phyloP scores from a whole-genome alignment of 2,888 invertebrate genomes.

The Drosophila lacicola region DNA sequence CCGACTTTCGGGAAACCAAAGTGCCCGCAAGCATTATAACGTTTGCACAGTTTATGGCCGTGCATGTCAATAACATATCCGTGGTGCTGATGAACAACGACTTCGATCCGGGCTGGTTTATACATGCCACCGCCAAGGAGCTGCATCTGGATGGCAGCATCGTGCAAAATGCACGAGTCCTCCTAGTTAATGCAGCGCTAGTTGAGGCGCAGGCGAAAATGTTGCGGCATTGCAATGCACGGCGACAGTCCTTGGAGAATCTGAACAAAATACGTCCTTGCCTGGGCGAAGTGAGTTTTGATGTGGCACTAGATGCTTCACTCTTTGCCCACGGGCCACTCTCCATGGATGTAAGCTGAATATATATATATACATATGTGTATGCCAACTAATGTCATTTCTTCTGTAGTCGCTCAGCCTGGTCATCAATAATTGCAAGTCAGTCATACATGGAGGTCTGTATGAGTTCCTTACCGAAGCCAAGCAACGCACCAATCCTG shows the following conservation, averaged over 20 bases:
- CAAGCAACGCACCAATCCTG: conserved; percentile 80
- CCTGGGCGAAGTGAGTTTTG: conserved; percentile 90
- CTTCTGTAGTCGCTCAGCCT: conserved; percentile 83
- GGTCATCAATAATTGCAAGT: conserved; percentile 85
- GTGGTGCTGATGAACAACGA: conserved; percentile 87
- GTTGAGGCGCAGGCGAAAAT: conserved; percentile 87
- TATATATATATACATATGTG: not conserved
- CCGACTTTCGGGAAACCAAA: conserved; percentile 91
- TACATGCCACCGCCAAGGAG: conserved; percentile 90
- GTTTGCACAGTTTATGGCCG: conserved; percentile 95
- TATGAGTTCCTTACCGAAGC: conserved; percentile 86
- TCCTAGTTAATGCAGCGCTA: conserved; percentile 90
- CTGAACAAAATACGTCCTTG: conserved; percentile 87
- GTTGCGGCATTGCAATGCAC: conserved; percentile 82
- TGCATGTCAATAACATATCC: conserved; percentile 91
- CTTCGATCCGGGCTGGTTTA: conserved; percentile 89
- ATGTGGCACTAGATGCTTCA: conserved; percentile 91
- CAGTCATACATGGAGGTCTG: conserved; percentile 86
- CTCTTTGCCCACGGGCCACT: conserved; percentile 93
- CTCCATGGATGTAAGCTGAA: conserved; percentile 90
- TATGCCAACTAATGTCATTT: not conserved
- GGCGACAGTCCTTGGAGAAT: conserved; percentile 83
- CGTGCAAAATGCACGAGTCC: conserved; percentile 88
- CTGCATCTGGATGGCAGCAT: conserved; percentile 89
- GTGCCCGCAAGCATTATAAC: conserved; percentile 92